These are phyloP conservation scores for Psilopsiagon aurifrons DNA, from an alignment of 2,113 vertebrate species.

Conservation along the genomic window DNA sequence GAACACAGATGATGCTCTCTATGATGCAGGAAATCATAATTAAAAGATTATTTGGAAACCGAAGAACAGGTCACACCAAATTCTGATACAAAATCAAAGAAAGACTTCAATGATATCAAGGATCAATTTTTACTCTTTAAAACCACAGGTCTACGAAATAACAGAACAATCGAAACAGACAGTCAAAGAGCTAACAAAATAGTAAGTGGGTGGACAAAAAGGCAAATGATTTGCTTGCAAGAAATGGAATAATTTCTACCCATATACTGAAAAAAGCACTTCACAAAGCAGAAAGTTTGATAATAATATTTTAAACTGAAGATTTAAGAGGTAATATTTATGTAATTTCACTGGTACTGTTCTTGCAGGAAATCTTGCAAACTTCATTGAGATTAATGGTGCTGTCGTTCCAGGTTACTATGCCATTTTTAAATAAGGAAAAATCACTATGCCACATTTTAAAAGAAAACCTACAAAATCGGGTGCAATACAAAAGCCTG, in stretches of 20 bases:
- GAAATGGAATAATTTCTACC: background rate
- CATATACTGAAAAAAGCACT: background rate
- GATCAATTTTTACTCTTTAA: background rate
- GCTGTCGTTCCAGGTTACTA: background rate
- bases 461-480: background rate
- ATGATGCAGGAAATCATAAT: background rate
- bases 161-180: background rate
- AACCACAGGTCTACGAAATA: background rate
- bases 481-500: background rate
- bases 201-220: background rate
- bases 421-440: background rate
- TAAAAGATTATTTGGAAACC: background rate
- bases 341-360: background rate
- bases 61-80: background rate
- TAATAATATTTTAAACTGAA: background rate
- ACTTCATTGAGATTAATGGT: background rate
- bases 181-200: background rate
- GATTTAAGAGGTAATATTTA: background rate
- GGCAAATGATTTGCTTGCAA: background rate
- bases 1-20: background rate
- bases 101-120: background rate
- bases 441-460: background rate
- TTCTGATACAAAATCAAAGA: background rate
- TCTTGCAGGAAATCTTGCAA: background rate
- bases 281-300: background rate